Evolutionary conservation across 2,888 invertebrate species (phyloP), one percentile per base, ranked within the genome.

Genomic region (Megalurothrips usitatus): DNA sequence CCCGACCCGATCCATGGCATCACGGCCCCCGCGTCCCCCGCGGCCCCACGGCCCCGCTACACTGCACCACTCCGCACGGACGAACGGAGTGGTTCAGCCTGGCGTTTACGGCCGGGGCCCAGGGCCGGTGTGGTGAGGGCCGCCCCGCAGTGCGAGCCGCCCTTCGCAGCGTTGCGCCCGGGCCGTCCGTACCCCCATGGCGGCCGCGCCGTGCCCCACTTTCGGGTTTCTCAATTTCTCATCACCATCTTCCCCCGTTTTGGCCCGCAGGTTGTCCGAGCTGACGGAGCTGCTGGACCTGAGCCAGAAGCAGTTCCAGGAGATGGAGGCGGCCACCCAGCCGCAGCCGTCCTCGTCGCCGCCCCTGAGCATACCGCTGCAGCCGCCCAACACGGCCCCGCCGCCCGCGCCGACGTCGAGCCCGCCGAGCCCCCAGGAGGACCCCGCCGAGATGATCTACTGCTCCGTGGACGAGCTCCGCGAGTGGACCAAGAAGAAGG

Each of bases 391-490:
- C 23, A 26, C 26, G 68, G 26, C 26, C 6, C 23, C 68, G 68
- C 68, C 68, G 68, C 68, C 68, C 23, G 8, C 68, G 23, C 68
- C 23, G 26, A n/a, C 68, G 58, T 52, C 48, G 52, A 12, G 78
- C 47, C 80, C 80, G 14, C 28, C 10, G n/a, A 63, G 26, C n/a
- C 78, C 84, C 81, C 88, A 89, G 82, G 86, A 90, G 82, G 90
- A 91, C 85, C 90, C 91, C 82, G 89, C 89, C 48, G 86, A 91
- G 84, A 91, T 92, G 85, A 91, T 92, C 82, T 92, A 92, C 86
- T 92, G 92, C 87, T 90, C 92, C 0, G 92, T 91, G 79, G 92
- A 92, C 84, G 92, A 92, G 85, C 86, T 92, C 58, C 87, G 91
- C 81, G 90, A 91, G 83, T 88, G 89, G 84, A 89, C 89, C 84